phyloP scores from a whole-genome alignment of 2,113 vertebrate genomes.

The Myrmecophaga tridactyla region DNA sequence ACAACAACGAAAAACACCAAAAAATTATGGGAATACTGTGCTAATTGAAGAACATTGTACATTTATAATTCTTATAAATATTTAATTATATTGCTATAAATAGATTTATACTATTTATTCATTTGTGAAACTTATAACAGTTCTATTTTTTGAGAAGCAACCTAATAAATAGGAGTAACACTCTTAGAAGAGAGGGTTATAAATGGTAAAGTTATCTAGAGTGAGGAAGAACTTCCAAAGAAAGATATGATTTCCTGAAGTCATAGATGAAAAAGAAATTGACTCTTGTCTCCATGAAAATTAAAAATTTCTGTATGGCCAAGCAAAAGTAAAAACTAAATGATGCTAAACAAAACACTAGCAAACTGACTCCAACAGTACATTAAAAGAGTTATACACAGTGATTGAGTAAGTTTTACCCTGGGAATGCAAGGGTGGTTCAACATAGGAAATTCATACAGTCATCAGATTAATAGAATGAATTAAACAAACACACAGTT shows the following conservation, averaged over 20 bases:
- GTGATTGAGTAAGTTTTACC: too few species aligned
- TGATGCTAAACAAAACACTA: too few species aligned
- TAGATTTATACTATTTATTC: too few species aligned
- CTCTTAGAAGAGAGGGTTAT: not conserved
- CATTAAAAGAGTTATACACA: too few species aligned
- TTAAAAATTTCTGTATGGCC: not conserved
- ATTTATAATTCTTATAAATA: not conserved
- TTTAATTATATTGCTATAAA: not conserved
- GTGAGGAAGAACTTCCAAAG: not conserved
- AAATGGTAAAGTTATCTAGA: not conserved
- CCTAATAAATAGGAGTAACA: not conserved
- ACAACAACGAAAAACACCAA: too few species aligned
- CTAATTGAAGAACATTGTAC: not conserved
- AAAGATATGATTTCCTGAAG: not conserved
- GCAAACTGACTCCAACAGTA: too few species aligned
- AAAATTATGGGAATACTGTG: not conserved
- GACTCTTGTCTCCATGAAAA: not conserved
- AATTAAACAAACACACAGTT: too few species aligned
- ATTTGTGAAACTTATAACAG: not conserved
- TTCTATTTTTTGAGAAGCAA: not conserved
- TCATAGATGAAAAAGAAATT: not conserved
- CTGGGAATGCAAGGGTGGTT: too few species aligned
- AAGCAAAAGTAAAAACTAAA: not conserved
- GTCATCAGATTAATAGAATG: too few species aligned
- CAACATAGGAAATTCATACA: too few species aligned